phyloP scores from a whole-genome alignment of 2,113 vertebrate species.

The Hypocryptadius cinnamomeus region DNA sequence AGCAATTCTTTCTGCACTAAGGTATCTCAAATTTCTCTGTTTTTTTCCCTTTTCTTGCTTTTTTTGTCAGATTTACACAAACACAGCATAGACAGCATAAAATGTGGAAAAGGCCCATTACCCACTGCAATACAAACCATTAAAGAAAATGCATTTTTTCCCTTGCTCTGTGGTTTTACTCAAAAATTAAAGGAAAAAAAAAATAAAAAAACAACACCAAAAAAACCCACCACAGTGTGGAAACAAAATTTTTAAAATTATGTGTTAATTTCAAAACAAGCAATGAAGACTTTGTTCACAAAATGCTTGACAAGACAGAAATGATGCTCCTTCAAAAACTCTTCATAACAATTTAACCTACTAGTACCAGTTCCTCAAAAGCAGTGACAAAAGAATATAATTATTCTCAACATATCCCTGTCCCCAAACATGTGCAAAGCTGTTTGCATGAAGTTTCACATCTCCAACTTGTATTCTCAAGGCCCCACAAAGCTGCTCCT shows the following conservation, averaged over 20 bases:
- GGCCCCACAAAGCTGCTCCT: neutral
- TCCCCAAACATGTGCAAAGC: fast-evolving
- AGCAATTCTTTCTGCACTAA: neutral
- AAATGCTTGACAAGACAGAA: neutral
- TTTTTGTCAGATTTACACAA: neutral
- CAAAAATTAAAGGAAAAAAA: neutral
- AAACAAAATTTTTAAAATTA: neutral
- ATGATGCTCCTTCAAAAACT: neutral
- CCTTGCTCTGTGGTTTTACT: fast-evolving
- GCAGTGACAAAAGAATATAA: neutral
- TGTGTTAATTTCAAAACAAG: neutral
- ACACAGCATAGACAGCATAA: neutral
- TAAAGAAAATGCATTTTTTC: neutral
- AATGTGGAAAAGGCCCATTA: neutral
- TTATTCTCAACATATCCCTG: neutral
- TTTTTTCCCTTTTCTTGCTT: neutral
- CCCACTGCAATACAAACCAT: neutral
- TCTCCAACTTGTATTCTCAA: neutral
- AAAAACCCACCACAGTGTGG: no score
- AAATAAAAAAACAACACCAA: neutral
- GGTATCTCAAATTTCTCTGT: neutral
- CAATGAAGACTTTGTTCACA: neutral
- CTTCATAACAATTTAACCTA: neutral
- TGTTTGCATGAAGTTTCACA: neutral
- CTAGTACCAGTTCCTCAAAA: neutral